Conservation (phyloP, 1,140 invertebrate species). For the Capitella teleta region DNA sequence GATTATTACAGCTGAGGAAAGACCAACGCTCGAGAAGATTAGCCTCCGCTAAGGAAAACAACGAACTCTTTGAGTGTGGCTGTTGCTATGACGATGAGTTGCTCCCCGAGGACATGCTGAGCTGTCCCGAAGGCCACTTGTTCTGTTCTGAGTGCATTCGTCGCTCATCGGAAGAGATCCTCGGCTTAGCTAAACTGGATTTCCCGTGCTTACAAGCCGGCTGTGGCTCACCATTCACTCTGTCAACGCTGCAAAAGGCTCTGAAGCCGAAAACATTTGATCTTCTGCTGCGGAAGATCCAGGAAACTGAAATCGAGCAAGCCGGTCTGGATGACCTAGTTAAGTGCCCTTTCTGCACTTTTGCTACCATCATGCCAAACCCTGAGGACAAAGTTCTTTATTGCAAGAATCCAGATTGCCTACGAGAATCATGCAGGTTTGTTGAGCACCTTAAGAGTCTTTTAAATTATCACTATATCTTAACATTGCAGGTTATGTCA, state of each 20-base stretch:
- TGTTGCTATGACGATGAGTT: slow-evolving; percentile 53
- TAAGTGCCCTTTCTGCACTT: slow-evolving; percentile 54
- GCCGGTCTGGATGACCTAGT: slow-evolving; percentile 52
- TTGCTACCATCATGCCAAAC: slow-evolving; percentile 49
- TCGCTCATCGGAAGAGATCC: slow-evolving; percentile 41
- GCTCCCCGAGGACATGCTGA: slow-evolving; percentile 48
- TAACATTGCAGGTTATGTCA: slow-evolving; percentile 45
- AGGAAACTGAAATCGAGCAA: slow-evolving; percentile 50
- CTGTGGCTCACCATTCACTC: slow-evolving; percentile 25
- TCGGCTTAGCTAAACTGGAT: slow-evolving; percentile 47
- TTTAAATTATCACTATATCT: background rate
- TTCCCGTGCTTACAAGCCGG: slow-evolving; percentile 43
- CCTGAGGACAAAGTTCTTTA: slow-evolving; percentile 51
- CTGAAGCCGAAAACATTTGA: slow-evolving; percentile 48
- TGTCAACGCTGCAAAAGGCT: slow-evolving; percentile 30
- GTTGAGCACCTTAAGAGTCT: background rate
- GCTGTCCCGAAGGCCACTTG: slow-evolving; percentile 48
- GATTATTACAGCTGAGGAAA: slow-evolving; percentile 16
- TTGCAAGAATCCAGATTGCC: slow-evolving; percentile 54
- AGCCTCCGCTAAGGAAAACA: slow-evolving; percentile 32
- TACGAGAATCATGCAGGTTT: slow-evolving; percentile 53
- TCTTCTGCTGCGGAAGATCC: slow-evolving; percentile 44
- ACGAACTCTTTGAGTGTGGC: slow-evolving; percentile 43
- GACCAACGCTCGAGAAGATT: slow-evolving; percentile 10
- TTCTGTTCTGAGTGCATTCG: slow-evolving; percentile 52